Evolutionary conservation across 2,113 vertebrate genomes (phyloP), one percentile per base, ranked within the genome.

Genomic region (Gopherus flavomarginatus): DNA sequence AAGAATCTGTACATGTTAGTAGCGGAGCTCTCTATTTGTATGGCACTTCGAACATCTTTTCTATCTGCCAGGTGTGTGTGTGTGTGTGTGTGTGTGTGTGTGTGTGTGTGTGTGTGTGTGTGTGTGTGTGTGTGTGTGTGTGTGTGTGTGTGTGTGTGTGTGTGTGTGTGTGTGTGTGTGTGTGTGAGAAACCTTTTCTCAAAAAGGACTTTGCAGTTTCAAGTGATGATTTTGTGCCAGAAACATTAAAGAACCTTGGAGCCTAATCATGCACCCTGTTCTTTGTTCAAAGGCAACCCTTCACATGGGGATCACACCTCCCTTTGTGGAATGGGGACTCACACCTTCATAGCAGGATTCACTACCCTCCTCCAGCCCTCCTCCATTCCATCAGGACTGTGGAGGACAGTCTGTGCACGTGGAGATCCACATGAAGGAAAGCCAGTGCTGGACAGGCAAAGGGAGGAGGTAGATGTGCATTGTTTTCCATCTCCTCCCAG

Each of bases 41-140:
- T 53, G 87, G 96, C 81, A 57, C 94, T 93, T 90, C 87, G 69
- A 96, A 94, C 59, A 80, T 93, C 87, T 96, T 96, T 94, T n/a
- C 77, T 92, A 4, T 84, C 54, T 87, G 50, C 16, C 0, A 16
- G n/a, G 90, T n/a, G 81, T 65, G 93, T 53, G 62, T 52, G 11
- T 50, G 5, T 42, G 42, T 42, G 42, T 42, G 4, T 42, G 42
- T 42, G 42, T 42, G 42, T 42, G 53, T 19, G 52, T 22, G 53
- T 22, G 53, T 21, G 52, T 22, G 21, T 22, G 56, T n/a, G 81
- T 65, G 93, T 53, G 62, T 52, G 11, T 50, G 5, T 42, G 42
- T 42, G 42, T 42, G 4, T 42, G 42, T 42, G 42, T 42, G 42
- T 42, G 53, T 19, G 52, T 22, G 53, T 22, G 53, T 21, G 52